These are phyloP conservation scores for Barbus barbus DNA, from an alignment of 2,113 vertebrate genomes.

Conservation along the genomic window DNA sequence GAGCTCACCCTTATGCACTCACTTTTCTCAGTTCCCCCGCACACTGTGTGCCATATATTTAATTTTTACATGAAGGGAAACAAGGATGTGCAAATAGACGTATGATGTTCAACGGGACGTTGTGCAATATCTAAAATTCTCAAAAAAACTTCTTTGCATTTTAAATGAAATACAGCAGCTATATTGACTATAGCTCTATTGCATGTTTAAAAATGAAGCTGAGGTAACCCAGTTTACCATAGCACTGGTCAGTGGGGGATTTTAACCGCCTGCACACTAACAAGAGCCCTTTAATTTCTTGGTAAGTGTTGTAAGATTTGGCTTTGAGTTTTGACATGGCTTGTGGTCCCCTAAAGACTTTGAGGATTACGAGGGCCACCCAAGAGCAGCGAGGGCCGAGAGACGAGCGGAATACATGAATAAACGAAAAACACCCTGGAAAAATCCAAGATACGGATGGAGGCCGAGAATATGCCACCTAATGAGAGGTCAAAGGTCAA, in stretches of 20 bases:
- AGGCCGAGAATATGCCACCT: constrained; percentile 45
- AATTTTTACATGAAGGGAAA: constrained; percentile 83
- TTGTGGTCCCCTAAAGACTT: constrained; percentile 44
- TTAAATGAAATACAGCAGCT: background rate
- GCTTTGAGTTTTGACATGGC: constrained; percentile 82
- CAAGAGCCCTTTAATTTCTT: constrained; percentile 32
- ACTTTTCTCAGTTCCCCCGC: background rate
- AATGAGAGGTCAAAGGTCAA: constrained; percentile 62
- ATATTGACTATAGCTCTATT: constrained; percentile 63
- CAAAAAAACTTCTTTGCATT: background rate
- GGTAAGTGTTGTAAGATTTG: constrained; percentile 35
- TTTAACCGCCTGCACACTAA: constrained; percentile 25
- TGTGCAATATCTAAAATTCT: background rate
- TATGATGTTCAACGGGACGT: background rate
- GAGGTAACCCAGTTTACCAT: background rate
- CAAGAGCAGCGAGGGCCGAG: constrained; percentile 78
- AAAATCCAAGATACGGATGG: background rate
- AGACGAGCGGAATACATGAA: constrained; percentile 86
- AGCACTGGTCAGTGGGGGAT: background rate
- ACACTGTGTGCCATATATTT: background rate
- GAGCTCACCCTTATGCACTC: background rate
- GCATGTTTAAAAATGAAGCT: constrained; percentile 44
- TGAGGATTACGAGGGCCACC: constrained; percentile 93
- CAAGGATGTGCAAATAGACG: constrained; percentile 57
- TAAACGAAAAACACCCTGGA: constrained; percentile 78